Evolutionary conservation across 2,797 vertebrate genomes (phyloP), one percentile per base, ranked within the genome.

Genomic region (Tenualosa thibaudeaui): DNA sequence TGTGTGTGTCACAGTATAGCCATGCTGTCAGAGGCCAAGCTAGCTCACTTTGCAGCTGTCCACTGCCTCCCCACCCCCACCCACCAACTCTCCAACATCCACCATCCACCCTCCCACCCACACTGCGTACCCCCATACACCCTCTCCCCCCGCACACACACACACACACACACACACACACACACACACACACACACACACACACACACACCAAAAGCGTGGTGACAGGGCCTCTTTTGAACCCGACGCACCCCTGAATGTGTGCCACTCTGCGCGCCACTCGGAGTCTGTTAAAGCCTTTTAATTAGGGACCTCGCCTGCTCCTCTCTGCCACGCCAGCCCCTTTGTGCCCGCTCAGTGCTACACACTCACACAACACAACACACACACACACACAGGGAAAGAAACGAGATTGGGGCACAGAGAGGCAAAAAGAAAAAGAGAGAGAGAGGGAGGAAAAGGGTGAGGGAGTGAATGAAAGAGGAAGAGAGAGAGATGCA

Each of bases 271-370:
- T 93, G 92, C 93, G 90, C 85, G 89, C 78, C 91, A 92, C 93
- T 91, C 92, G 88, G 92, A 92, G 89, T 92, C 92, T 89, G 93
- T 93, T 96, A 95, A 96, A 96, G 93, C 95, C 93, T 96, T 96
- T 95, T 96, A 95, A 97, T 97, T 96, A 95, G 94, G 94, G 94
- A 15, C 94, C 94, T 95, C 92, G 93, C 94, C 94, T 95, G 92
- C 93, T 86, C 93, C 91, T 5, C 56, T 58, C 93, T 94, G 91
- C 93, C 88, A 92, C 89, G 91, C 91, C 56, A 87, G 91, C 85
- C 58, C 94, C 94, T 96, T 96, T 96, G 95, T 95, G 93, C 93
- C 90, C 91, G 90, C 94, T 96, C 95, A 94, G 93, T 92, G 92
- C 93, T 92, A 95, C 95, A 93, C 93, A 94, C 93, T 92, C 89